Evolutionary conservation across 1,140 invertebrate genomes (phyloP).

Genomic region (Drosophila baimaii): DNA sequence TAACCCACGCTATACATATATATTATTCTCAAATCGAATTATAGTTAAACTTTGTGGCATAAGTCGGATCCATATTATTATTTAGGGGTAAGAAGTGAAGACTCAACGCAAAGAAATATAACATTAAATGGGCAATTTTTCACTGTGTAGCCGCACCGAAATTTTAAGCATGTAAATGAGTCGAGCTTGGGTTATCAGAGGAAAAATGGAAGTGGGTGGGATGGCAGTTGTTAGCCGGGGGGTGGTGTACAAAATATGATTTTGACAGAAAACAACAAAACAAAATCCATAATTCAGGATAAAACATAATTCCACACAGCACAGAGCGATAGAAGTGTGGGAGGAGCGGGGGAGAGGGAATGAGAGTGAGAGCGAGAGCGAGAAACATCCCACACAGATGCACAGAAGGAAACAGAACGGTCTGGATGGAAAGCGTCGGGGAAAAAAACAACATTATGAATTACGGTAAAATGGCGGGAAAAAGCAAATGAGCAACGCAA

Average conservation of each 20-base stretch:
- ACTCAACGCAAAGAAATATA: background rate
- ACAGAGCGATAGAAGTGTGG: constrained; percentile 27
- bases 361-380: constrained; percentile 1
- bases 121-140: background rate
- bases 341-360: background rate
- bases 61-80: too few species aligned
- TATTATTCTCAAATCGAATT: too few species aligned
- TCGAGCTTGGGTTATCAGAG: constrained; percentile 53
- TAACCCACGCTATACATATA: too few species aligned
- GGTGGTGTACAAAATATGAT: constrained; percentile 77
- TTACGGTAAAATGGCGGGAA: constrained; percentile 65
- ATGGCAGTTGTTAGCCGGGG: constrained; percentile 16
- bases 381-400: constrained; percentile 62
- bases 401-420: constrained; percentile 67
- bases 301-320: constrained; percentile 83
- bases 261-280: constrained; percentile 84
- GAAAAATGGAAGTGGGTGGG: constrained; percentile 10
- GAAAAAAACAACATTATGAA: constrained; percentile 68
- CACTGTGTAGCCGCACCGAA: constrained; percentile 43
- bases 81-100: too few species aligned
- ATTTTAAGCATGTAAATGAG: constrained; percentile 78
- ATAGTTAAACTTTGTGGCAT: too few species aligned
- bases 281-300: constrained; percentile 84
- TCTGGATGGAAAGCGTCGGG: constrained; percentile 53
- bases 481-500: constrained; percentile 61